Evolutionary conservation across 2,113 vertebrate genomes (phyloP), one percentile per base, ranked within the genome.

Genomic region (Galemys pyrenaicus): DNA sequence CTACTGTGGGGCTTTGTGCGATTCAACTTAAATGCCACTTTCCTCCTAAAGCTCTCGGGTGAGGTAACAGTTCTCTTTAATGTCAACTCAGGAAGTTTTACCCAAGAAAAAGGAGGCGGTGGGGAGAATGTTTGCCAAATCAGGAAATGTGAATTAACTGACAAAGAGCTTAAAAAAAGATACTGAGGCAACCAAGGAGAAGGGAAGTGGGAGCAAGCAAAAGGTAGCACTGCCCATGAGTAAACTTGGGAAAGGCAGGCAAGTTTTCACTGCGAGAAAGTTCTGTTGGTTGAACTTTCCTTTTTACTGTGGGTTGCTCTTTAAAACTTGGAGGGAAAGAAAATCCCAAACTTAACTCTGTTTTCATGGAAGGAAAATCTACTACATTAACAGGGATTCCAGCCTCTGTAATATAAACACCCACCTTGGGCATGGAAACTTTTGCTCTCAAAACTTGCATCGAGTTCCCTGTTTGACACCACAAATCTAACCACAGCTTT

Each of bases 131-230:
- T 87, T 98, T 97, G 87, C 92, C 95, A 97, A 92, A 97, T 95
- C 84, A 96, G 97, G 95, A 97, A 97, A 97, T 96, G 44, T 96
- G 78, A 92, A 92, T 96, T 96, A 83, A 93, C 89, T 89, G 85
- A 92, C 65, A 46, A 20, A 83, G 77, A 92, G 96, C 49, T 24
- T 88, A 82, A 26, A 70, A 54, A 80, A 83, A 71, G 60, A 30
- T 20, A 60, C 60, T 62, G 60, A 62, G 60, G 60, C 60, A 28
- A 62, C 17, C 24, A 12, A 62, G 60, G 60, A 62, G 60, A 22
- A 35, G 46, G 13, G 32, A 44, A 37, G n/a, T 87, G 62, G 75
- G 79, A 67, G 78, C 70, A 39, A 74, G 85, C 6, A 15, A 60
- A 58, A 95, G 65, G 77, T 9, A n/a, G 67, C 12, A 35, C 51